Percentiles rank a stretch among this genome's conserved stretches.
Conservation (phyloP, 2,797 vertebrate genomes). For the Sarcophilus harrisii region DNA sequence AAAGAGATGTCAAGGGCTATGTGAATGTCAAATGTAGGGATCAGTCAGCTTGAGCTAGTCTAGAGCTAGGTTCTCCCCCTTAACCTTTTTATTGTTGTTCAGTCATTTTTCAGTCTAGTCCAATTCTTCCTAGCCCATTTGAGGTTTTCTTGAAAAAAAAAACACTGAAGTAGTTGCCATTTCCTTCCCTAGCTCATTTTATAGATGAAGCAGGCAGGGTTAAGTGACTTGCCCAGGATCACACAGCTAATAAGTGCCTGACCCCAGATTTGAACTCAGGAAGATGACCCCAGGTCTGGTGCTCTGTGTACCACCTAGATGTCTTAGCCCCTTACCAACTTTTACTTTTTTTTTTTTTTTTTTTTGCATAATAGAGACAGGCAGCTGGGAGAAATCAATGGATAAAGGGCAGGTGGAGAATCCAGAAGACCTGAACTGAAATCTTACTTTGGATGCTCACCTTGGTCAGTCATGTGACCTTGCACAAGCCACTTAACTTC, state of each 20-base stretch:
- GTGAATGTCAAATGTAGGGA: background rate
- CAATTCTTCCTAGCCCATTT: background rate
- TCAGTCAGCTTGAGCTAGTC: background rate
- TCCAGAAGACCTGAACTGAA: background rate
- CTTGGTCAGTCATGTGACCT: background rate
- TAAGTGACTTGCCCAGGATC: background rate
- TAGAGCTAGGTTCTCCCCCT: background rate
- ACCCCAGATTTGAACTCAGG: background rate
- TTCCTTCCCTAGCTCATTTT: background rate
- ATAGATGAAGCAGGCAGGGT: background rate
- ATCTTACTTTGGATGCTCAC: background rate
- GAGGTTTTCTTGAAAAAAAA: background rate
- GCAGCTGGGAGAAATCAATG: background rate
- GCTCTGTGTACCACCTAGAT: background rate
- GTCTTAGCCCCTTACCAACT: background rate
- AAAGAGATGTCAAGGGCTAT: background rate
- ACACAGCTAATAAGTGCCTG: background rate
- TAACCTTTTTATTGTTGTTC: background rate
- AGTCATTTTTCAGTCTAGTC: background rate
- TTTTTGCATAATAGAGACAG: background rate
- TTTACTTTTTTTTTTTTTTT: background rate
- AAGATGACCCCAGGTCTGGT: background rate
- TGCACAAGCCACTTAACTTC: background rate
- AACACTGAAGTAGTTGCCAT: background rate
- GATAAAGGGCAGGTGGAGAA: background rate